These are phyloP conservation scores for Pseudomyrmex cubaensis DNA, from an alignment of 1,140 invertebrate species.

Conservation along the genomic window DNA sequence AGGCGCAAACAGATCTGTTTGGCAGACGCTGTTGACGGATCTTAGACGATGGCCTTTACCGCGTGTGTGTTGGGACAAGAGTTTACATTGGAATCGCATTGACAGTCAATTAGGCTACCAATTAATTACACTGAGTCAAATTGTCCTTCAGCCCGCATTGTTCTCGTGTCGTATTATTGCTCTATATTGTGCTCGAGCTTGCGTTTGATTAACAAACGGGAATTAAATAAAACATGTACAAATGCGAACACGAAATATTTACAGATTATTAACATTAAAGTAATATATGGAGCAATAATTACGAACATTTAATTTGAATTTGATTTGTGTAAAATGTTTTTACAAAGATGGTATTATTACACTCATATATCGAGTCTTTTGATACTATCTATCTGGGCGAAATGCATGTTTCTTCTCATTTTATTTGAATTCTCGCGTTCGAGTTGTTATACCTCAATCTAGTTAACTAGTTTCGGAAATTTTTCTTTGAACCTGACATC, in stretches of 20 bases:
- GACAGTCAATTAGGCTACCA: constrained; percentile 47
- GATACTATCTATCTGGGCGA: neutral
- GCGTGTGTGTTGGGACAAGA: constrained; percentile 24
- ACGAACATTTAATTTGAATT: neutral
- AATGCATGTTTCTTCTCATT: constrained; percentile 4
- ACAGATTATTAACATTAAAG: no score
- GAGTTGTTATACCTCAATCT: constrained; percentile 12
- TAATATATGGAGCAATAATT: neutral
- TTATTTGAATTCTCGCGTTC: neutral
- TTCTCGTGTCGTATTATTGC: neutral
- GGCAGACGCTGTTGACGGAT: constrained; percentile 40
- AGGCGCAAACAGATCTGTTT: constrained; percentile 49
- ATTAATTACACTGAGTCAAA: constrained; percentile 36
- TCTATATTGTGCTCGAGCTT: neutral
- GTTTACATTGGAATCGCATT: constrained; percentile 42
- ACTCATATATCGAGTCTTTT: neutral
- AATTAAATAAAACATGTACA: neutral
- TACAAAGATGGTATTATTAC: neutral
- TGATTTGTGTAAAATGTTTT: neutral
- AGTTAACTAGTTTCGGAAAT: neutral
- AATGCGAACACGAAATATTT: neutral
- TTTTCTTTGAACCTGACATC: neutral
- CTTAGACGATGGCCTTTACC: constrained; percentile 18
- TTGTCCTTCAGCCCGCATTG: neutral
- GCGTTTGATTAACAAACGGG: neutral